Conservation (phyloP, 2,113 vertebrate genomes). For the Columbina picui region DNA sequence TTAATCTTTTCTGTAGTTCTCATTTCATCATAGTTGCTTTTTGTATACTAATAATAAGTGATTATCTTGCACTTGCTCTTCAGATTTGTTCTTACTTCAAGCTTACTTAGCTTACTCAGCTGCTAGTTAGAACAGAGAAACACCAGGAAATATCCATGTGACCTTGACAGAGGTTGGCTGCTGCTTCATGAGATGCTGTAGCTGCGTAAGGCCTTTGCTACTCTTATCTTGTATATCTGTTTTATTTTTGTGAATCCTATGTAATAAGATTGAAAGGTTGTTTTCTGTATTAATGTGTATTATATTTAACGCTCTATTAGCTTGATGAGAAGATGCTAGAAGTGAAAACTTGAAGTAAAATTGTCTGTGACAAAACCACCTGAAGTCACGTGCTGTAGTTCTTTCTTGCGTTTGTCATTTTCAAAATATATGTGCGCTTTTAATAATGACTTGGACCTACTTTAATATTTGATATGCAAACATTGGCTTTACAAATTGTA, state of each 20-base stretch:
- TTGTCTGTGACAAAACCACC: neutral
- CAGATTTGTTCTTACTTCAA: neutral
- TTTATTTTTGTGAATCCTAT: neutral
- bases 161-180: conserved; percentile 41
- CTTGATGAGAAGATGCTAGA: neutral
- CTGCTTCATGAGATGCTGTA: neutral
- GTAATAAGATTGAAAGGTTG: neutral
- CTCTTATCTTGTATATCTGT: neutral
- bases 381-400: neutral
- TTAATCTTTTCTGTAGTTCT: neutral
- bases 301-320: neutral
- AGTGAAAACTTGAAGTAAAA: neutral
- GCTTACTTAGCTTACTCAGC: neutral
- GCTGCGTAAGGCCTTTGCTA: neutral
- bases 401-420: neutral
- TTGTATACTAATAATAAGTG: neutral
- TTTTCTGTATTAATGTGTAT: neutral
- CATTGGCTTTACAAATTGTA: neutral
- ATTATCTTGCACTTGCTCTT: neutral
- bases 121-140: neutral
- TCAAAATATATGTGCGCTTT: neutral
- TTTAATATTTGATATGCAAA: neutral
- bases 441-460: neutral
- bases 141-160: neutral
- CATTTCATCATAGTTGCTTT: neutral